Evolutionary conservation across 2,113 vertebrate genomes (phyloP).

Genomic region (Parotia lawesii): DNA sequence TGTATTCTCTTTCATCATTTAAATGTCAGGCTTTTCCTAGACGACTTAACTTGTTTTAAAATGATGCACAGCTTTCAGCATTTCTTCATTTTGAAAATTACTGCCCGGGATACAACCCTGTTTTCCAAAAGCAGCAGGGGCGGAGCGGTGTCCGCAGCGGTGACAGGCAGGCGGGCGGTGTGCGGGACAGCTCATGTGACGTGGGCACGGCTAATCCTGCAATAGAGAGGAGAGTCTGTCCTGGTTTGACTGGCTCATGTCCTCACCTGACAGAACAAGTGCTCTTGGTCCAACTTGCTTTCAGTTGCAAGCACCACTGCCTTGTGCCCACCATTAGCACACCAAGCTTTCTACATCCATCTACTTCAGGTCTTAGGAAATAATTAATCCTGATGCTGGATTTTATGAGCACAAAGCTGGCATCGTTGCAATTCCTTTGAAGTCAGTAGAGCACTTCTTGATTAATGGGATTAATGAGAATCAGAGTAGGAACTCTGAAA

Average conservation of each 20-base stretch:
- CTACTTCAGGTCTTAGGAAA: background rate
- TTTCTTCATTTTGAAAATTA: background rate
- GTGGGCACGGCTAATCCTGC: background rate
- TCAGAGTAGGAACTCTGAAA: background rate
- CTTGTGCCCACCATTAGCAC: background rate
- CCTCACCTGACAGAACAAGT: background rate
- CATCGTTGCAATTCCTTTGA: background rate
- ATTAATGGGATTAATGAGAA: background rate
- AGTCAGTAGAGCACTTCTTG: background rate
- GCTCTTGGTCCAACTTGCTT: background rate
- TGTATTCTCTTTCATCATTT: background rate
- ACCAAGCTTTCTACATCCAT: background rate
- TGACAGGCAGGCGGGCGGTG: accelerated
- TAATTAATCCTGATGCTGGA: background rate
- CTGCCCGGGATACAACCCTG: background rate
- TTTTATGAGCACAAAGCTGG: background rate
- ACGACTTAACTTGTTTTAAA: background rate
- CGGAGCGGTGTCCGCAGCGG: accelerated
- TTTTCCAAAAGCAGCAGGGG: background rate
- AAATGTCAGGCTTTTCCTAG: background rate
- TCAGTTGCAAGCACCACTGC: background rate
- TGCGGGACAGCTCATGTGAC: background rate
- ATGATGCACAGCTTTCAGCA: background rate
- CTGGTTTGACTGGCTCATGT: background rate
- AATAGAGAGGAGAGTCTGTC: accelerated